Conservation (phyloP, 1,140 invertebrate species). For the Calosoma granatense region DNA sequence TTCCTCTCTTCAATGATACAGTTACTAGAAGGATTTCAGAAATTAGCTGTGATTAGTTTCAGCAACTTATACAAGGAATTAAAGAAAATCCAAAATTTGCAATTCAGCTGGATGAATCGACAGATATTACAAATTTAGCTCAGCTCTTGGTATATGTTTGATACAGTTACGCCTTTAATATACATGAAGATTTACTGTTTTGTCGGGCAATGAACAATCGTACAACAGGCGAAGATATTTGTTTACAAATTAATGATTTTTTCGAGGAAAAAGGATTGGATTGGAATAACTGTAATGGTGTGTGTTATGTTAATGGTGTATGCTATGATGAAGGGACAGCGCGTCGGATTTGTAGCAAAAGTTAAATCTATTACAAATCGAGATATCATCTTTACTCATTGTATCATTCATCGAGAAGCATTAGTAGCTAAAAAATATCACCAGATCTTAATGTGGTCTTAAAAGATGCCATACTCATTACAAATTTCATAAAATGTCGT, state of each 20-base stretch:
- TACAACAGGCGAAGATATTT: neutral
- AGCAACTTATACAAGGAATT: neutral
- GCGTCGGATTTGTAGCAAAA: neutral
- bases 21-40: slow-evolving; percentile 3
- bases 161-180: neutral
- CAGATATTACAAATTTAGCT: slow-evolving; percentile 1
- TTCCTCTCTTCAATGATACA: slow-evolving; percentile 6
- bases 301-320: neutral
- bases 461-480: neutral
- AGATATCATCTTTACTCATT: slow-evolving; percentile 1
- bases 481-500: slow-evolving; percentile 3
- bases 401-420: neutral
- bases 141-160: neutral
- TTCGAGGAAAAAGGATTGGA: slow-evolving; percentile 2
- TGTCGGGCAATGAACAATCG: neutral
- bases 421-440: slow-evolving; percentile 4
- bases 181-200: slow-evolving; percentile 1
- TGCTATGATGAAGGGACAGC: neutral
- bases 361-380: neutral
- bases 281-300: neutral
- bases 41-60: slow-evolving; percentile 2
- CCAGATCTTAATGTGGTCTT: neutral
- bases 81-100: slow-evolving; percentile 2
- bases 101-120: slow-evolving; percentile 3
- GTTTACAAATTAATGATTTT: neutral